Evolutionary conservation across 2,888 invertebrate species (phyloP).

Genomic region (Nomada fucata): DNA sequence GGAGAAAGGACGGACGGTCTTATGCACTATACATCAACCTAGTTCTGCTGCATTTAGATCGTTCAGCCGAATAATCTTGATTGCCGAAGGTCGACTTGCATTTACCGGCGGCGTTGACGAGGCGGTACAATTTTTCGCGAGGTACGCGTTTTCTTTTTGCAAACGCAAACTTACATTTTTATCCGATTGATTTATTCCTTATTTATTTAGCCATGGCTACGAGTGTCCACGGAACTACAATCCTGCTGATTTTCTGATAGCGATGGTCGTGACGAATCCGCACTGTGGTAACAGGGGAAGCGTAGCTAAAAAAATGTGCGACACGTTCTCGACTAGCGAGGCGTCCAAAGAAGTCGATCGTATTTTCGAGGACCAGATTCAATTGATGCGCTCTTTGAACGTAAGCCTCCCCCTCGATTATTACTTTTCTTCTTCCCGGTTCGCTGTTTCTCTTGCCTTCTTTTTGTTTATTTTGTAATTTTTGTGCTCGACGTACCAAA

Average conservation of each 20-base stretch:
- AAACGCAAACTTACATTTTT: neutral
- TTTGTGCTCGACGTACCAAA: no score
- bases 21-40: constrained; percentile 98
- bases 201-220: constrained; percentile 90
- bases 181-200: no score
- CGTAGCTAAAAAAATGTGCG: constrained; percentile 90
- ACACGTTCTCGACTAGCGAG: constrained; percentile 91
- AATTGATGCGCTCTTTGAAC: neutral
- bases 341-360: constrained; percentile 91
- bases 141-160: constrained; percentile 82
- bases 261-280: constrained; percentile 91
- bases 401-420: neutral
- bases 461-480: neutral
- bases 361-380: constrained; percentile 89
- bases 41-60: constrained; percentile 93
- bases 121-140: constrained; percentile 89
- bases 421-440: no score
- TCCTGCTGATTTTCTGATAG: constrained; percentile 95
- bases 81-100: constrained; percentile 95
- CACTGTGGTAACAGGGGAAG: constrained; percentile 90
- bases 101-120: constrained; percentile 90
- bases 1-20: constrained; percentile 91
- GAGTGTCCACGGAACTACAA: constrained; percentile 93
- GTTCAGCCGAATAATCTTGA: constrained; percentile 91
- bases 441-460: no score